Percentiles rank a stretch among this genome's conserved stretches.
phyloP scores from a whole-genome alignment of 2,888 invertebrate species.

The Dicyrtomina minuta region DNA sequence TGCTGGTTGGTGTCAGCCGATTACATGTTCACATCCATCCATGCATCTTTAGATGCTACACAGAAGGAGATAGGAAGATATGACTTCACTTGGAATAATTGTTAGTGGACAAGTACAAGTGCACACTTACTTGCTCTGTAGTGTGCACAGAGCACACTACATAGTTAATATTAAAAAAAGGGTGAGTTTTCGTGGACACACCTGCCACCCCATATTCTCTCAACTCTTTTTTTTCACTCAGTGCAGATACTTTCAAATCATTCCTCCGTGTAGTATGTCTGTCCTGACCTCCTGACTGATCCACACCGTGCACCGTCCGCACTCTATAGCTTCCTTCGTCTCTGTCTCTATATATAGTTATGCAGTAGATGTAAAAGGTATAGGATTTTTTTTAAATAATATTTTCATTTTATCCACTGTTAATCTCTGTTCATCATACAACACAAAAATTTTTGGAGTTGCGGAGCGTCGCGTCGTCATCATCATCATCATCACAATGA shows the following conservation, averaged over 20 bases:
- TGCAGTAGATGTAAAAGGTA: not conserved
- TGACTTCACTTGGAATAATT: slow-evolving; percentile 18
- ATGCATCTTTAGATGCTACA: slow-evolving; percentile 17
- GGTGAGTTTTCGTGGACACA: slow-evolving; percentile 13
- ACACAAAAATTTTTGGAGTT: not conserved
- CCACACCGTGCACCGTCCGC: no score
- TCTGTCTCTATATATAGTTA: no score
- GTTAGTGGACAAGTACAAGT: slow-evolving; percentile 24
- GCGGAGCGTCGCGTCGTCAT: no score
- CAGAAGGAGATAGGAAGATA: slow-evolving; percentile 25
- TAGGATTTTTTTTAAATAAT: not conserved
- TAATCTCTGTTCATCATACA: slow-evolving; percentile 14
- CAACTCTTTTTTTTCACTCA: not conserved
- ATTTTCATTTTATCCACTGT: not conserved
- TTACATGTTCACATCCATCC: slow-evolving; percentile 8
- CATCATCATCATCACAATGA: slow-evolving; percentile 9
- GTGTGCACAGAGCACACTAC: not conserved
- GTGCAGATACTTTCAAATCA: not conserved
- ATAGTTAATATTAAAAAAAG: not conserved
- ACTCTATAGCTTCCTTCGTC: no score
- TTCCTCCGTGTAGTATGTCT: no score
- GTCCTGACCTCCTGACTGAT: no score
- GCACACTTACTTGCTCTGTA: not conserved
- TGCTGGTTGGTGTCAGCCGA: slow-evolving; percentile 19
- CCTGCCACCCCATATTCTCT: slow-evolving; percentile 12